phyloP scores from a whole-genome alignment of 2,888 invertebrate species.

The Iselma pallidipennis region DNA sequence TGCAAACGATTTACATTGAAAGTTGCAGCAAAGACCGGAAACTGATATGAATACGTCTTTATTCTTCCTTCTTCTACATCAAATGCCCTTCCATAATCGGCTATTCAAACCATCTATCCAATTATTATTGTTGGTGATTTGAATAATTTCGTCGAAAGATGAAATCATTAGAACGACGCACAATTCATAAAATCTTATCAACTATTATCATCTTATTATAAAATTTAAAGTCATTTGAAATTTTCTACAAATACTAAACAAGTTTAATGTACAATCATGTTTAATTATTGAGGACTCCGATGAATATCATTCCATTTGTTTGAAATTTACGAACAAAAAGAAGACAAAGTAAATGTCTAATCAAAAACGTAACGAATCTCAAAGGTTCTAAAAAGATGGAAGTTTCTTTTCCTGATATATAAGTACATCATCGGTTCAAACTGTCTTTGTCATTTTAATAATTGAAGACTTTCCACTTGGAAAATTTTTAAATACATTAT shows the following conservation, averaged over 20 bases:
- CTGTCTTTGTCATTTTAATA: neutral
- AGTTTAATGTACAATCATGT: too few species aligned
- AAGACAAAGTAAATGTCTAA: conserved; percentile 17
- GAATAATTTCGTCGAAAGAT: neutral
- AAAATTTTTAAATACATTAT: conserved; percentile 9
- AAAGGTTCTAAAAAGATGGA: conserved; percentile 12
- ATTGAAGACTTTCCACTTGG: neutral
- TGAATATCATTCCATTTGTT: neutral
- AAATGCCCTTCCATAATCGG: neutral
- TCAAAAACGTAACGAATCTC: conserved; percentile 19
- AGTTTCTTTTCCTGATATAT: neutral
- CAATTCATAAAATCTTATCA: neutral
- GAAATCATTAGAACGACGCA: neutral
- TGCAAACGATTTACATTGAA: conserved; percentile 14
- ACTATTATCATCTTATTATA: neutral
- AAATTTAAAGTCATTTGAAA: too few species aligned
- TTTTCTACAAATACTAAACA: too few species aligned
- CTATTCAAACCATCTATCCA: neutral
- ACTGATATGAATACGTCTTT: neutral
- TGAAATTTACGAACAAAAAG: neutral
- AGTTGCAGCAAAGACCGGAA: neutral
- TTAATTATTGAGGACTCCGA: neutral
- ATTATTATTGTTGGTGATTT: neutral
- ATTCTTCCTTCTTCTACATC: neutral
- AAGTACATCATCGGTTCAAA: neutral